Base-by-base conservation (phyloP, 2,888 invertebrate genomes). In the Nowickia ferox region DNA sequence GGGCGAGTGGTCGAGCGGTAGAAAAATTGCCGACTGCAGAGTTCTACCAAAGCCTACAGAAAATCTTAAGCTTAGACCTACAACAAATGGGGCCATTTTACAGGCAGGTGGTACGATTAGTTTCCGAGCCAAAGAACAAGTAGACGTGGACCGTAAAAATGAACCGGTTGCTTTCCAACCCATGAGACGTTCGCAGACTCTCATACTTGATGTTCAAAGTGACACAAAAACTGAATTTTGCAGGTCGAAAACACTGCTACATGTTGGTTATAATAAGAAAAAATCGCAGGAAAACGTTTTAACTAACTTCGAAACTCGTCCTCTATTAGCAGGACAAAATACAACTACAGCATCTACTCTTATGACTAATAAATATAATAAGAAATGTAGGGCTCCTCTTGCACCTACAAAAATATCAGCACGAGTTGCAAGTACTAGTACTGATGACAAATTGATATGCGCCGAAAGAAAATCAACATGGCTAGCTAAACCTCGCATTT, bases 81-180 rank as follows among this genome's bases (percentile, higher is more conserved):
- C 97, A 4, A 95, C 96, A 92, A 97, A 97, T 93, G 97, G 97
- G 71, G 96, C 95, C 89, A 96, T 97, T 90, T 93, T 97, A 77
- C 96, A 96, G 89, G 95, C 96, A 8, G 97, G 97, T 1, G 97
- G 97, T 71, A 97, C 97, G 87, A 95, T 97, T 91, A 96, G 96
- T 89, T 96, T 96, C 6, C 94, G 96, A n/a, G 48, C 46, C 44
- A 63, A 82, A 46, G 69, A 74, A 13, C 46, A 17, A 22, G 19
- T 22, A 2, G 30, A 53, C 9, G 5, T 44, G 38, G 53, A 88
- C 11, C 89, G 88, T 72, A 42, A 69, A 57, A 40, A 63, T 17
- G 40, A 55, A 13, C 8, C 19, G 1, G 15, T 40, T 13, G 1
- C 9, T 11, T 13, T 76, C 22, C 22, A 63, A 6, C 55, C 68